A percentile compares a stretch with the other conserved stretches of the same genome.
These are phyloP conservation scores for Chlorodrepanis virens DNA, from an alignment of 2,113 vertebrate genomes.

Conservation along the genomic window DNA sequence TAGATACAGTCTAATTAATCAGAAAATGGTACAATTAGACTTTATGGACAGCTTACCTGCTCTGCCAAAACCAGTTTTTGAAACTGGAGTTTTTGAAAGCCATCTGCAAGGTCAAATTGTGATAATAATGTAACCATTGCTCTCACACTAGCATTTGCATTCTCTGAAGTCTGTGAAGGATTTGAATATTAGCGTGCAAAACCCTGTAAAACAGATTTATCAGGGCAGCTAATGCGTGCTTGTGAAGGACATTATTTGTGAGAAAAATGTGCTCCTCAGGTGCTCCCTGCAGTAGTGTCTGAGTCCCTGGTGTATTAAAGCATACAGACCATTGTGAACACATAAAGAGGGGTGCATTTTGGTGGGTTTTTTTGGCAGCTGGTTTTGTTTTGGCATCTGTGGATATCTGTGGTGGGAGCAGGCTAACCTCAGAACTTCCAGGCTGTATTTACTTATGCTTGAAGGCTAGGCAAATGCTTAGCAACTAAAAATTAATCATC, in stretches of 20 bases:
- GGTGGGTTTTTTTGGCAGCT: neutral
- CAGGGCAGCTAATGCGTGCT: neutral
- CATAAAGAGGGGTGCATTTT: neutral
- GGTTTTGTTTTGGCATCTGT: neutral
- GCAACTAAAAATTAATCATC: neutral
- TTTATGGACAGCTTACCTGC: neutral
- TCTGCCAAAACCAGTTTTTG: neutral
- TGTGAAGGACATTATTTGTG: neutral
- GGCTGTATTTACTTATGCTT: neutral
- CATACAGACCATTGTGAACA: neutral
- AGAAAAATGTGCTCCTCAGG: neutral
- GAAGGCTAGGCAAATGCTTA: neutral
- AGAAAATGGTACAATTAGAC: neutral
- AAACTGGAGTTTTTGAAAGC: neutral
- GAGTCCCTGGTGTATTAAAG: neutral
- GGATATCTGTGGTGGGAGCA: neutral
- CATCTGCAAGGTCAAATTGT: neutral
- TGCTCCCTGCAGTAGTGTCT: neutral
- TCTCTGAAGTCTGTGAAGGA: neutral
- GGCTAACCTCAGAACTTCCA: neutral
- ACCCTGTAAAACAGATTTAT: neutral
- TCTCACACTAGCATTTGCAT: neutral
- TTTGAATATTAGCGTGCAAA: neutral
- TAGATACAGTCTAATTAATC: neutral
- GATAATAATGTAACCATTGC: neutral